A percentile compares a stretch with the other conserved stretches of the same genome.
Evolutionary conservation across 2,113 vertebrate genomes (phyloP).

Genomic region (Gymnobelideus leadbeateri): DNA sequence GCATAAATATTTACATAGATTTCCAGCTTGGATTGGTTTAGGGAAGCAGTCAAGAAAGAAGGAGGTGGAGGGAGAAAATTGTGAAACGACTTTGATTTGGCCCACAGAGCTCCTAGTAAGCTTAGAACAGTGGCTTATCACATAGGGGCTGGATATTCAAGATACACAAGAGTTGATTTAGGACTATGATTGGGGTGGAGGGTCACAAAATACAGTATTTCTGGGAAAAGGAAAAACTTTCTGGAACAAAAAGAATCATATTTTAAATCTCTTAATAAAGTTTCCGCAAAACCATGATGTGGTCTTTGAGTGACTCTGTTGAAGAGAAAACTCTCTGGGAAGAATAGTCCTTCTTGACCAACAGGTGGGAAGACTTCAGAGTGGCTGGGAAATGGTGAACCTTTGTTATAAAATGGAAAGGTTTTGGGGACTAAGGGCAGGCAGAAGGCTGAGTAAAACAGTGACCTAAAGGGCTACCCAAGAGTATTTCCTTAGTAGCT

Average conservation of each 20-base stretch:
- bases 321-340: not conserved
- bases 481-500: not conserved
- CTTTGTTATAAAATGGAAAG: not conserved
- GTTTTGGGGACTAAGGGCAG: not conserved
- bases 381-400: not conserved
- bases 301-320: not conserved
- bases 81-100: not conserved
- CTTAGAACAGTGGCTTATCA: not conserved
- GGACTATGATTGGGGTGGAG: not conserved
- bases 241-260: not conserved
- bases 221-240: not conserved
- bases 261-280: not conserved
- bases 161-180: not conserved
- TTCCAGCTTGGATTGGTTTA: not conserved
- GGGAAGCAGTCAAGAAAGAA: not conserved
- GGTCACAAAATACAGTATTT: not conserved
- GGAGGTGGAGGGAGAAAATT: not conserved
- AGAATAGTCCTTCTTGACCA: not conserved
- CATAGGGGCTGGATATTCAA: not conserved
- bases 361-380: not conserved
- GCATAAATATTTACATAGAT: too few relatives aligned
- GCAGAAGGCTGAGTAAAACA: not conserved
- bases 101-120: not conserved
- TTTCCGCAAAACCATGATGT: not conserved
- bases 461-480: not conserved